Evolutionary conservation across 1,140 invertebrate species (phyloP), one percentile per base, ranked within the genome.

Genomic region (Drosophila sulfurigaster): DNA sequence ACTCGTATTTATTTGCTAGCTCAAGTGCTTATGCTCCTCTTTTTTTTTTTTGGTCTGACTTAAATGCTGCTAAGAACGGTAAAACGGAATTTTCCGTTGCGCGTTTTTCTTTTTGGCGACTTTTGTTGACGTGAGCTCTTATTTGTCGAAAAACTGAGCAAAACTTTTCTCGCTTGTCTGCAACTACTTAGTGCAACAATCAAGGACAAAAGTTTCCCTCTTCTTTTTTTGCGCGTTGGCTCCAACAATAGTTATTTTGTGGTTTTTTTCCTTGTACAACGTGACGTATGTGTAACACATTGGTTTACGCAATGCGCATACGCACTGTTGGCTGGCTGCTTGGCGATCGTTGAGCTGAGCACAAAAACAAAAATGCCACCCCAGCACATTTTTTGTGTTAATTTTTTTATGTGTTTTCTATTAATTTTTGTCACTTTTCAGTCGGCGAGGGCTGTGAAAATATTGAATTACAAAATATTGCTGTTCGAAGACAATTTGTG

Each of bases 381-480:
- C 4, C 62, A 28, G 2, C 57, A 38, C 51, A 63, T 64, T 45
- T 45, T 68, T 59, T 56, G 8, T 72, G 52, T 83, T 80, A 72
- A 78, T 87, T 78, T 88, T 88, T 80, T 88, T 80, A 88, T 87
- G 82, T 72, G 66, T 89, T 88, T 87, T 75, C 82, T 89, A 80
- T 87, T 87, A 89, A 83, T 88, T 87, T 88, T 78, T 78, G 82
- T 83, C 83, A 80, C 83, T 83, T 68, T 67, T 43, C 13, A 41
- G 38, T 6, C 38, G 30, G 15, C 20, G 48, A 59, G 35, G 65
- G 51, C 68, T 62, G 28, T 54, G 59, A 41, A 52, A 69, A 76
- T 88, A 88, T 88, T 88, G 54, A 69, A 83, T 88, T 88, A 81
- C 83, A 79, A 78, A 73, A 78, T 87, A 77, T 82, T 82, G 64